Evolutionary conservation across 2,888 invertebrate genomes (phyloP), one percentile per base, ranked within the genome.

Genomic region (Sinohyriopsis cumingii): DNA sequence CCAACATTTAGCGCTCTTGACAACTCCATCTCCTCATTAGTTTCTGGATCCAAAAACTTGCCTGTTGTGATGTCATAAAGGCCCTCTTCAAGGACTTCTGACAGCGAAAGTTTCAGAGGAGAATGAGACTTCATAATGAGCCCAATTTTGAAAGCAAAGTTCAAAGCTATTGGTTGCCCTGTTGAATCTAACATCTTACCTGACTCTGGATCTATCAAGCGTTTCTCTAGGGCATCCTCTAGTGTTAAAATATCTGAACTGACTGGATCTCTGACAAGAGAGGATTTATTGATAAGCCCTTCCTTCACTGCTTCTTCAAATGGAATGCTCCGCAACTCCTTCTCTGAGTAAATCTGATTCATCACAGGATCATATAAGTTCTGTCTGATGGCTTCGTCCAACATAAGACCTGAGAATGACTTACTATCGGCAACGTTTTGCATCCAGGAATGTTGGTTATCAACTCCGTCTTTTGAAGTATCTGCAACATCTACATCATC

Each of bases 141-240:
- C 22, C 85, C 86, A 63, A 81, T 83, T 63, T 83, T 82, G 56
- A 84, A 72, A 60, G 87, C 87, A 79, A 86, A 87, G 67, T 86
- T 86, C 57, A 87, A 70, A 62, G 87, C 82, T 59, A 87, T 82
- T 33, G 85, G 80, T 55, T 85, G 77, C 19, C 84, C 85, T 69
- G 79, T 77, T 33, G 84, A 78, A 72, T 86, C 82, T 61, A 86
- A 81, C 85, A 87, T 87, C 77, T 85, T 86, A 1, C 87, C 87
- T 55, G 85, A 84, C 9, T 78, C 79, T 24, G 83, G 80, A 63
- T 87, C 86, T 64, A 87, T 79, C 24, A 87, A 76, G 55, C 84
- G 69, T 69, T 86, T 86, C 20, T 85, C 83, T 62, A 86, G 75
- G 7, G 87, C 87, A 74, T 87, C 87, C 56, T 79, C 80, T 19